A percentile compares a stretch with the other conserved stretches of the same genome.
phyloP scores from a whole-genome alignment of 2,113 vertebrate genomes.

The Malurus alboscapulatus region DNA sequence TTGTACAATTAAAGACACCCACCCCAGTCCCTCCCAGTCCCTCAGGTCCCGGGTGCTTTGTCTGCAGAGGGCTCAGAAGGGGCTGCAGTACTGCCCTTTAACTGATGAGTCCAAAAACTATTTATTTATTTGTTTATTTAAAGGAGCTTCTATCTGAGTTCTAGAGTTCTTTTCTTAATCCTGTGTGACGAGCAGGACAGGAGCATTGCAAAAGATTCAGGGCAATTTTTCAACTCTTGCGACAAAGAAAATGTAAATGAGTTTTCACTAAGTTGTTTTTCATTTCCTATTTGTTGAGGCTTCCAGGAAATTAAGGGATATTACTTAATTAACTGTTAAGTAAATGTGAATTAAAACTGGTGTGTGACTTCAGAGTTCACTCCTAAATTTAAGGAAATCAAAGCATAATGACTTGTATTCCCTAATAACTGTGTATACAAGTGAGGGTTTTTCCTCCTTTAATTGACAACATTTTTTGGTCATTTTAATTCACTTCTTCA shows the following conservation, averaged over 20 bases:
- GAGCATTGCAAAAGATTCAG: background rate
- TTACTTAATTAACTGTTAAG: constrained; percentile 8
- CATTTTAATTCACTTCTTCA: background rate
- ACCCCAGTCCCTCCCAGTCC: background rate
- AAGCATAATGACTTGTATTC: background rate
- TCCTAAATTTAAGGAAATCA: background rate
- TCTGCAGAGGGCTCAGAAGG: background rate
- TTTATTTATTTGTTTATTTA: background rate
- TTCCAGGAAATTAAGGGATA: constrained; percentile 31
- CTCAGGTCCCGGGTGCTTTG: background rate
- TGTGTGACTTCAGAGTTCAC: background rate
- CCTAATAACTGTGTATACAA: background rate
- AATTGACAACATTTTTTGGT: background rate
- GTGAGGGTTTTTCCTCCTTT: background rate
- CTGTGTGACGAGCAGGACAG: background rate
- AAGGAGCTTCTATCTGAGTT: background rate
- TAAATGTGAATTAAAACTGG: background rate
- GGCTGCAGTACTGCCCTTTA: background rate
- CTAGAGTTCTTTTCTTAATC: background rate
- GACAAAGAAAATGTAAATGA: constrained; percentile 15
- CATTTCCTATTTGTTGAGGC: constrained; percentile 12
- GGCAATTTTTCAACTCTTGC: background rate
- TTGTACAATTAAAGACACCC: background rate
- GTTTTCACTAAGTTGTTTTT: background rate
- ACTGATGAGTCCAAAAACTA: background rate